Base-by-base conservation (phyloP, 35 echinoderm and acorn worm species). In the Amphiura filiformis region DNA sequence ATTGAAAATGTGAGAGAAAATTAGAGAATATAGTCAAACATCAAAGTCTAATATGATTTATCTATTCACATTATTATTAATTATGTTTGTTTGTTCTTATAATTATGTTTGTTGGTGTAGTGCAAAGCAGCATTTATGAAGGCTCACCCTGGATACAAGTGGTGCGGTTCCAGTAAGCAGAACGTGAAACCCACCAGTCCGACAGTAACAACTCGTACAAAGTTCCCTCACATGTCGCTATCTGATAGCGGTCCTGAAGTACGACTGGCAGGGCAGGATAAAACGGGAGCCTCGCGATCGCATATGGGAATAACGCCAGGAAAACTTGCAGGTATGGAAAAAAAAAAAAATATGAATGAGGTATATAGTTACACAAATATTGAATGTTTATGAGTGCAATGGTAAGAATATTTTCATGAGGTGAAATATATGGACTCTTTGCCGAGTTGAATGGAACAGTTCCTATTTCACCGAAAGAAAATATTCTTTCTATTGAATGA, bases 41-140 rank as follows among this genome's bases (percentile, higher is more conserved):
- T n/a, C n/a, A n/a, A n/a, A 61, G 13, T 61, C n/a, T 2, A 38
- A 3, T 15, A 47, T 47, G 13, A 3, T 22, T 84, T 17, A 56
- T 32, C 2, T 31, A 39, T 32, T 7, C 82, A 12, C 32, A 4
- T 5, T 61, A 34, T 13, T 47, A 26, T 7, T 84, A 31, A 5
- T 34, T 11, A 0, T 78, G 41, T 52, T 79, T 30, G 1, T 0
- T 57, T 32, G n/a, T 84, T 11, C 49, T 90, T 84, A 0, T 37
- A n/a, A n/a, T n/a, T n/a, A n/a, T n/a, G n/a, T n/a, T n/a, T n/a
- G n/a, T n/a, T n/a, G n/a, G n/a, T 40, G 9, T 81, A 93, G 91
- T 93, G 91, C 30, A 93, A 93, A 32, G 81, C 87, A 78, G 91
- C 91, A 39, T 93, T 93, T 37, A 88, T 93, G 91, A 93, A 93